Conservation (phyloP, 2,797 vertebrate genomes). For the Hylomyscus alleni region DNA sequence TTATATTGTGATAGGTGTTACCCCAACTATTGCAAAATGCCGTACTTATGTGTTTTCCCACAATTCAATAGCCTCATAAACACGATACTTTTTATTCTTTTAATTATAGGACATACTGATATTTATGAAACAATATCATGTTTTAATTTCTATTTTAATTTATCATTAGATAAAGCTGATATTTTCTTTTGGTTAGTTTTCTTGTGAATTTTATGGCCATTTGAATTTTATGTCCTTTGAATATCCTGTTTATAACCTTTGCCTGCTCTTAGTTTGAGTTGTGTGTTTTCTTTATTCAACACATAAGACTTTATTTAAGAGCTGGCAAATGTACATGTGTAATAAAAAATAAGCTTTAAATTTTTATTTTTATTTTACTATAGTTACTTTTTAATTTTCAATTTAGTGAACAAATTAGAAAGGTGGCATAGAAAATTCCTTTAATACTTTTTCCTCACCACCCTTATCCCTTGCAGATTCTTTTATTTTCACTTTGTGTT, state of each 20-base stretch:
- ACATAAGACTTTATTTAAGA: slow-evolving; percentile 64
- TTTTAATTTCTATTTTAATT: slow-evolving; percentile 65
- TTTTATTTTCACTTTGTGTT: neutral
- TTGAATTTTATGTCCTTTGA: slow-evolving; percentile 29
- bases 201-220: slow-evolving; percentile 58
- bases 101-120: neutral
- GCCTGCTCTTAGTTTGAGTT: slow-evolving; percentile 58
- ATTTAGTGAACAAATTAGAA: slow-evolving; percentile 28
- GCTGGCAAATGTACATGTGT: slow-evolving; percentile 7
- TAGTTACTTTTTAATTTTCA: slow-evolving; percentile 45
- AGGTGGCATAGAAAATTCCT: neutral
- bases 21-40: slow-evolving; percentile 17
- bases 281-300: slow-evolving; percentile 57
- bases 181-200: slow-evolving; percentile 36
- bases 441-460: neutral
- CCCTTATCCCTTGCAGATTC: neutral
- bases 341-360: slow-evolving; percentile 57
- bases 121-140: slow-evolving; percentile 12
- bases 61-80: neutral
- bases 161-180: slow-evolving; percentile 41
- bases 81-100: slow-evolving; percentile 43
- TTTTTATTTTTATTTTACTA: neutral
- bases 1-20: slow-evolving; percentile 8
- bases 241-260: slow-evolving; percentile 47
- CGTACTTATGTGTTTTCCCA: neutral